phyloP scores from a whole-genome alignment of 2,113 vertebrate species.

The Cyanoderma ruficeps region DNA sequence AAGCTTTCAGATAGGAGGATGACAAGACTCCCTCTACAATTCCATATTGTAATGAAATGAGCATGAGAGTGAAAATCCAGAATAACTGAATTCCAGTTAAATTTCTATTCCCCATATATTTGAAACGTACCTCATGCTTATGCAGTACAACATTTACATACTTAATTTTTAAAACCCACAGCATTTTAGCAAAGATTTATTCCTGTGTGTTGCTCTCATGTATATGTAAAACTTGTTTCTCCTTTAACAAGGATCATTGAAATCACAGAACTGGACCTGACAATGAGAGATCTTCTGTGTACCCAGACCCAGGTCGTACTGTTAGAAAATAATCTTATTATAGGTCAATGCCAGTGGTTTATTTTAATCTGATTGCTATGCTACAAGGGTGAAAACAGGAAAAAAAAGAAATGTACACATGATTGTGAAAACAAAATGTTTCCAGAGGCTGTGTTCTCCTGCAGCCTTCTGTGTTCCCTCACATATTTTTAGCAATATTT shows the following conservation, averaged over 20 bases:
- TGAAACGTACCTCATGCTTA: slow-evolving; percentile 45
- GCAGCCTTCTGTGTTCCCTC: not conserved
- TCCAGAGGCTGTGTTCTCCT: not conserved
- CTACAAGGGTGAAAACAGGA: not conserved
- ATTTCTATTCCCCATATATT: slow-evolving; percentile 30
- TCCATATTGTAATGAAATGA: slow-evolving; percentile 10
- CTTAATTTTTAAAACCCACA: slow-evolving; percentile 34
- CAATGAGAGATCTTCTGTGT: not conserved
- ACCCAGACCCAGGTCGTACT: not conserved
- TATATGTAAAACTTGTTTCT: slow-evolving; percentile 23
- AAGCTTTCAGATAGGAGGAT: not conserved
- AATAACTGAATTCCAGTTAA: slow-evolving; percentile 29
- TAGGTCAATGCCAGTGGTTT: not conserved
- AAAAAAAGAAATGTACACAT: not conserved
- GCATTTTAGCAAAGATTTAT: slow-evolving; percentile 12
- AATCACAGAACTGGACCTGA: not conserved
- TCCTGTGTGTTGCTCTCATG: not conserved
- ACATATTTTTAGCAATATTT: not conserved
- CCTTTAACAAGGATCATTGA: not conserved
- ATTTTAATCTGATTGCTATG: not conserved
- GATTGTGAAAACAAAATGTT: not conserved
- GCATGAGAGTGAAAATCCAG: slow-evolving; percentile 10
- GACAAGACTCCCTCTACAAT: not conserved
- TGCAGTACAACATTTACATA: slow-evolving; percentile 59
- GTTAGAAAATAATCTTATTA: not conserved